Percentiles rank a stretch among this genome's conserved stretches.
phyloP scores from a whole-genome alignment of 2,797 vertebrate species.

The Enteromius viviparus region DNA sequence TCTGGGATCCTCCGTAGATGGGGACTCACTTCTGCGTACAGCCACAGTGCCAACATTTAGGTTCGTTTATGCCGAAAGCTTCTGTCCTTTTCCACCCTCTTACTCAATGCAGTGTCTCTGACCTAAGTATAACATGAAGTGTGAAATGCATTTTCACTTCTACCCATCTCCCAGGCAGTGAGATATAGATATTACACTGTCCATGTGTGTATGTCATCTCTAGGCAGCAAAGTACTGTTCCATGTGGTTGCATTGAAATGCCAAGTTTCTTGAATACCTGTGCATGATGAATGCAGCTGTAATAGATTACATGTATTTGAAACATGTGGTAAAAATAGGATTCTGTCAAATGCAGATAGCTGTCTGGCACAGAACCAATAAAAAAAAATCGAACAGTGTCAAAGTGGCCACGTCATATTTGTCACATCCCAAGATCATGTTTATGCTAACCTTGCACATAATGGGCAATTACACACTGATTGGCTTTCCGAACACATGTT shows the following conservation, averaged over 20 bases:
- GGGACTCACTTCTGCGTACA: constrained; percentile 47
- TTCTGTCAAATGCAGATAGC: not conserved
- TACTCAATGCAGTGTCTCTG: not conserved
- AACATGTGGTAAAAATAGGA: not conserved
- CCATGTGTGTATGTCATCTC: not conserved
- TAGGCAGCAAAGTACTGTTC: not conserved
- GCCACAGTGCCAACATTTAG: constrained; percentile 61
- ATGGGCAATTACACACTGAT: constrained; percentile 36
- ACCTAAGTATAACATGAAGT: not conserved
- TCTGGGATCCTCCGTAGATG: constrained; percentile 35
- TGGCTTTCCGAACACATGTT: constrained; percentile 34
- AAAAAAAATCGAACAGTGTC: not conserved
- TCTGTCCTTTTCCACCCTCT: constrained; percentile 23
- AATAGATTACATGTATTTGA: not conserved
- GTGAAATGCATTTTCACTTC: not conserved
- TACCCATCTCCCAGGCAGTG: not conserved
- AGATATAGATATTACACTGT: constrained; percentile 12
- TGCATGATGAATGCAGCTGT: not conserved
- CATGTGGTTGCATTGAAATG: not conserved
- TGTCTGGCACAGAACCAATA: not conserved
- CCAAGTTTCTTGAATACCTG: not conserved
- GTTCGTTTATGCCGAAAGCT: constrained; percentile 62
- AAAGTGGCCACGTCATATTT: not conserved
- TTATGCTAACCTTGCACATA: constrained; percentile 33
- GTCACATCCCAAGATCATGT: not conserved